Evolutionary conservation across 1,140 invertebrate species (phyloP), one percentile per base, ranked within the genome.

Genomic region (Armadillidium nasatum): DNA sequence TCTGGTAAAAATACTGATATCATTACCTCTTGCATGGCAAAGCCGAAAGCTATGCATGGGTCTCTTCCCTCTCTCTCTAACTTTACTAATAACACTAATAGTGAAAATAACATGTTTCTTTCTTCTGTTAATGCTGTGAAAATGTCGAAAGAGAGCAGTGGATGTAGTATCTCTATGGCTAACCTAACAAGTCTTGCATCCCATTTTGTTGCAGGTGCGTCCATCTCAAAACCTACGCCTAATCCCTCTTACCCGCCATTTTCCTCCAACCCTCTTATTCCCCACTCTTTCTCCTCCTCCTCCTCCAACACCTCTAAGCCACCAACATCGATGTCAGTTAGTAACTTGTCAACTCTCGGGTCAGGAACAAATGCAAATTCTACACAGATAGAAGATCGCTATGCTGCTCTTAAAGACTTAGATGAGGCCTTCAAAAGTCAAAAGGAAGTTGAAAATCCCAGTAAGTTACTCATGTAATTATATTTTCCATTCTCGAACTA

Each of bases 321-420:
- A 46, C 19, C 44, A 13, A 22, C 76, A 19, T 15, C 69, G 4
- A 10, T 50, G 9, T 33, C 74, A 10, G 45, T n/a, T 11, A 33
- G 50, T 23, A 15, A 60, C 19, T 43, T 68, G 6, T 33, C 33
- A 11, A 60, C 60, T 44, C 50, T 22, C 54, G 68, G 72, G 43
- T 15, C 54, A 19, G 19, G 66, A 69, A 71, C 21, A 23, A 44
- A 23, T 67, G 33, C 72, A 72, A 45, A 21, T 67, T 50, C 45
- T 15, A 21, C 72, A 10, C 78, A 89, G 45, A 85, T 87, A 11
- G 91, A 91, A 84, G 92, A 94, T 84, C 88, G 90, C 80, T 94
- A 94, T 84, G 92, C 92, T 68, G 92, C 92, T 21, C 86, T 94
- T 0, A 93, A 93, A 85, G 92, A 93, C 85, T 86, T 94, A 70